Conservation (phyloP, 23 tunicate species). For the Pegea sp. region DNA sequence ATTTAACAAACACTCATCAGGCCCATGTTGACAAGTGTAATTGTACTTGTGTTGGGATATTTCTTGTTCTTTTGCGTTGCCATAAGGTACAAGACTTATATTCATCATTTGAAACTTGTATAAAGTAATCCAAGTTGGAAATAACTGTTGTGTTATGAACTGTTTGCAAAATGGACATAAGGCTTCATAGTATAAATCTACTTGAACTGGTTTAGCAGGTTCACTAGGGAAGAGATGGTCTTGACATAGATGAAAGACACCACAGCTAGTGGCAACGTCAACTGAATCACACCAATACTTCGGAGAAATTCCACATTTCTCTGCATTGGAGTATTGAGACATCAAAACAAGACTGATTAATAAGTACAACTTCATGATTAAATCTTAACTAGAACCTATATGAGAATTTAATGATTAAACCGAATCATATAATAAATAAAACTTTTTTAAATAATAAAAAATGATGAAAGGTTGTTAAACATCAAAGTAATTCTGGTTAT, state of each 20-base stretch:
- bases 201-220: constrained; percentile 21
- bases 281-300: constrained; percentile 45
- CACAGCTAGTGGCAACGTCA: constrained; percentile 32
- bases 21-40: constrained; percentile 85
- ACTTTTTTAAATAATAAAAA: too few species aligned
- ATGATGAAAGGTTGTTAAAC: too few species aligned
- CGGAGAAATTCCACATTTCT: constrained; percentile 27
- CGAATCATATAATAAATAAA: too few species aligned
- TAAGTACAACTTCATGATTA: too few species aligned
- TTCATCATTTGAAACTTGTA: constrained; percentile 26
- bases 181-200: constrained; percentile 48
- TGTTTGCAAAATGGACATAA: constrained; percentile 49
- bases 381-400: too few species aligned
- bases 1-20: constrained; percentile 58
- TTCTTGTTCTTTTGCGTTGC: constrained; percentile 55
- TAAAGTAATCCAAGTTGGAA: constrained; percentile 62
- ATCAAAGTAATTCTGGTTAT: too few species aligned
- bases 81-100: constrained; percentile 37
- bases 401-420: too few species aligned
- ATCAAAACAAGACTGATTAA: too few species aligned
- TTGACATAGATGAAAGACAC: constrained; percentile 22
- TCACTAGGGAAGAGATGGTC: constrained; percentile 4
- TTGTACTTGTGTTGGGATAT: constrained; percentile 18
- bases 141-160: constrained; percentile 32
- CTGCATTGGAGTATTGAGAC: too few species aligned